Conservation (phyloP, 2,797 vertebrate species). For the Corythornis leucogaster region DNA sequence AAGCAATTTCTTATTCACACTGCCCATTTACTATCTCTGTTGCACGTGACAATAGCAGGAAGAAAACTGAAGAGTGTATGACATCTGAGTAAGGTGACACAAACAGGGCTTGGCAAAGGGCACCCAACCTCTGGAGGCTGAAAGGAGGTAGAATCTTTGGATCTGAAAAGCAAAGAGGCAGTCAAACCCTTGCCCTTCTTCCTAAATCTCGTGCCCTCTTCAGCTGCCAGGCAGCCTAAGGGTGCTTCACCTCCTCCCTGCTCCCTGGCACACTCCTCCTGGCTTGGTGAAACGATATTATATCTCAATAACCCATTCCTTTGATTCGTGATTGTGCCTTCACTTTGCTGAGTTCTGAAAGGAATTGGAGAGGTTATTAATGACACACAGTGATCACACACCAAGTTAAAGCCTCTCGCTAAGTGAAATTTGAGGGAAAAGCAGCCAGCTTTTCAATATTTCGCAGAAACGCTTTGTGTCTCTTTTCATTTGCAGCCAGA, state of each 20-base stretch:
- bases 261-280: not conserved
- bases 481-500: constrained; percentile 68
- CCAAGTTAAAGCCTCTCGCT: constrained; percentile 57
- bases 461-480: constrained; percentile 52
- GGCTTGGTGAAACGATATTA: not conserved
- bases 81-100: not conserved
- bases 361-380: constrained; percentile 61
- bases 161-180: not conserved
- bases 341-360: constrained; percentile 56
- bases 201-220: not conserved
- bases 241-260: not conserved
- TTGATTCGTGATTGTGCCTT: constrained; percentile 63
- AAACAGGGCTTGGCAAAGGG: not conserved
- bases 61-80: not conserved
- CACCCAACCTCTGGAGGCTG: not conserved
- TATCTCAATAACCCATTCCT: constrained; percentile 42
- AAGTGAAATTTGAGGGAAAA: constrained; percentile 63
- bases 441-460: constrained; percentile 62
- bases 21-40: not conserved
- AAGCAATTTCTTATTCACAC: not conserved
- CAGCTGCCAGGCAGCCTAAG: not conserved
- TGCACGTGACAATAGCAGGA: not conserved
- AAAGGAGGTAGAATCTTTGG: not conserved
- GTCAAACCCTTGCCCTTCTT: not conserved
- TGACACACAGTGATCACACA: constrained; percentile 62